A percentile compares a stretch with the other conserved stretches of the same genome.
Conservation (phyloP, 2,113 vertebrate genomes). For the Phalacrocorax carbo region DNA sequence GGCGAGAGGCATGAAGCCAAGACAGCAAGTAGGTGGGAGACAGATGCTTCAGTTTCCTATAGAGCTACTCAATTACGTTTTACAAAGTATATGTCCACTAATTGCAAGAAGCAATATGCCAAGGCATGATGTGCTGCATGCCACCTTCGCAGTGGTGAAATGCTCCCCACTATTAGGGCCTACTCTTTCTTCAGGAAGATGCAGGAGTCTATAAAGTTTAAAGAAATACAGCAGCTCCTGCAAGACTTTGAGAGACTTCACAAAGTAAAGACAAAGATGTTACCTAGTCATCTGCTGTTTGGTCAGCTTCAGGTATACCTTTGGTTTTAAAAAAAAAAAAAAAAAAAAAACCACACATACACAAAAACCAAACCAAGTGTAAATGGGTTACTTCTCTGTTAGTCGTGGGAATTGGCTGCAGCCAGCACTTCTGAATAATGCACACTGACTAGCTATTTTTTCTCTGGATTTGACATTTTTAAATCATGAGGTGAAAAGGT, state of each 20-base stretch:
- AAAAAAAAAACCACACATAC: no score
- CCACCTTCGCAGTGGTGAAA: not conserved
- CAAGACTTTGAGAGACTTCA: not conserved
- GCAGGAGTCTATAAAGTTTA: rapidly evolving
- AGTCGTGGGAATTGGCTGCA: not conserved
- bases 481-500: not conserved
- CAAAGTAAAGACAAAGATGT: not conserved
- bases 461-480: not conserved
- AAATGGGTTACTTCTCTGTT: not conserved
- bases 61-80: not conserved
- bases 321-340: not conserved
- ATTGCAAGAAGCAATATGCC: not conserved
- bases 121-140: not conserved
- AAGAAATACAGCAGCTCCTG: not conserved
- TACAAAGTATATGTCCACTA: not conserved
- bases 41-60: not conserved
- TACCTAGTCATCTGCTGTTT: not conserved
- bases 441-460: not conserved
- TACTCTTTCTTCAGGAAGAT: not conserved
- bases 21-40: not conserved
- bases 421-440: not conserved
- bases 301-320: not conserved
- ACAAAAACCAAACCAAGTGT: not conserved
- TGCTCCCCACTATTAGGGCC: not conserved
- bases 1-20: not conserved